These are phyloP conservation scores for Pampusana beccarii DNA, from an alignment of 2,113 vertebrate genomes.

Conservation along the genomic window DNA sequence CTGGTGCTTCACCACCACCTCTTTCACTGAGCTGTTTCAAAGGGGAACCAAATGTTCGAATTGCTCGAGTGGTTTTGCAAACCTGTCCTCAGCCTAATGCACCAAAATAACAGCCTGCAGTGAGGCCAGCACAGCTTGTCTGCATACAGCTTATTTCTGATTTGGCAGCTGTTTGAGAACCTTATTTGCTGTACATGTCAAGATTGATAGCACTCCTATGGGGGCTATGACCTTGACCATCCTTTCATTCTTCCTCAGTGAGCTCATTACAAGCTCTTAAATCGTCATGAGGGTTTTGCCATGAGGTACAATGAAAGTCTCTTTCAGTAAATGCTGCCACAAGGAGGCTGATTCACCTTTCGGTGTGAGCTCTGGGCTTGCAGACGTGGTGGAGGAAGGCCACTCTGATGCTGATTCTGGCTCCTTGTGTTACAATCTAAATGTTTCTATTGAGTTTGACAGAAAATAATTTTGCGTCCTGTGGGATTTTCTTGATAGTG, in stretches of 20 bases:
- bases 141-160: constrained; percentile 8
- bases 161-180: constrained; percentile 36
- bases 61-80: neutral
- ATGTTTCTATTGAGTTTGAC: neutral
- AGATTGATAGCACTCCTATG: neutral
- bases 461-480: neutral
- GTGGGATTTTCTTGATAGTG: neutral
- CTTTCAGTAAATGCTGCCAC: constrained; percentile 9
- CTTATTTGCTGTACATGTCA: constrained; percentile 16
- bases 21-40: neutral
- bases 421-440: neutral
- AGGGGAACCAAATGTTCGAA: neutral
- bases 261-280: constrained; percentile 27
- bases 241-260: constrained; percentile 29
- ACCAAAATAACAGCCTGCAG: constrained; percentile 28
- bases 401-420: neutral
- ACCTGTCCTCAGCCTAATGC: neutral
- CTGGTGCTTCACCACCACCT: neutral
- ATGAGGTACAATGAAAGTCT: neutral
- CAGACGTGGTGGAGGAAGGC: neutral
- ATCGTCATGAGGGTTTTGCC: neutral
- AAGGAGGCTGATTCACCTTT: neutral
- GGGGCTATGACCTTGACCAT: constrained; percentile 36
- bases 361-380: neutral
- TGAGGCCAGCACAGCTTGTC: neutral